These are phyloP conservation scores for Trichomalopsis sarcophagae DNA, from an alignment of 1,140 invertebrate species.

Conservation along the genomic window DNA sequence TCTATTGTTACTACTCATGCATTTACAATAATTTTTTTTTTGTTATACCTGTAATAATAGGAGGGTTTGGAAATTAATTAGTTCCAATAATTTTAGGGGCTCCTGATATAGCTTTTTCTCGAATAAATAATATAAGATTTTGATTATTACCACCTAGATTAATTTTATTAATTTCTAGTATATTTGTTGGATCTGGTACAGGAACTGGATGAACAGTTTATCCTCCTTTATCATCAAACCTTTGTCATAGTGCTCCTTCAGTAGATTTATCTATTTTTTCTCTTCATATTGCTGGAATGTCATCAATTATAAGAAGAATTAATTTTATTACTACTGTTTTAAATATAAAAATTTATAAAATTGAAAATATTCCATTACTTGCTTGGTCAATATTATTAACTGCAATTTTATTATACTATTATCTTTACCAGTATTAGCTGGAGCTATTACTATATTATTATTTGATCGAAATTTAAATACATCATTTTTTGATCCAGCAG, in stretches of 20 bases:
- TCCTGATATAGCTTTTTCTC: slow-evolving; percentile 85
- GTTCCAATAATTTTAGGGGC: slow-evolving; percentile 82
- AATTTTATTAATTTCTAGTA: slow-evolving; percentile 77
- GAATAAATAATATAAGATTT: slow-evolving; percentile 88
- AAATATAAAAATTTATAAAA: slow-evolving; percentile 71
- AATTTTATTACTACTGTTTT: slow-evolving; percentile 80
- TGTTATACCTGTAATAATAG: slow-evolving; percentile 86
- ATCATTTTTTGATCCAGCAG: slow-evolving; percentile 80
- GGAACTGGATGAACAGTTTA: slow-evolving; percentile 83
- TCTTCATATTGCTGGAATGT: slow-evolving; percentile 80
- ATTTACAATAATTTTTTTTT: slow-evolving; percentile 87
- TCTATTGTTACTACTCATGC: slow-evolving; percentile 83
- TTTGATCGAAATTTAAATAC: slow-evolving; percentile 81
- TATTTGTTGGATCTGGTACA: slow-evolving; percentile 77
- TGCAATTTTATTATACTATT: slow-evolving; percentile 79
- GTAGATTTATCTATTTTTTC: slow-evolving; percentile 83
- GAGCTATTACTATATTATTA: slow-evolving; percentile 82
- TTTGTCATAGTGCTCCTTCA: slow-evolving; percentile 77
- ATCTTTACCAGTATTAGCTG: slow-evolving; percentile 82
- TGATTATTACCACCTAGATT: slow-evolving; percentile 81
- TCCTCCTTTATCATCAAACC: slow-evolving; percentile 77
- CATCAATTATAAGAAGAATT: slow-evolving; percentile 81
- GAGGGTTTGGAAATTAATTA: slow-evolving; percentile 87
- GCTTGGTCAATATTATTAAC: slow-evolving; percentile 82
- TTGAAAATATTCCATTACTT: slow-evolving; percentile 81